Evolutionary conservation across 2,797 vertebrate genomes (phyloP).

Genomic region (Babyrousa celebensis): DNA sequence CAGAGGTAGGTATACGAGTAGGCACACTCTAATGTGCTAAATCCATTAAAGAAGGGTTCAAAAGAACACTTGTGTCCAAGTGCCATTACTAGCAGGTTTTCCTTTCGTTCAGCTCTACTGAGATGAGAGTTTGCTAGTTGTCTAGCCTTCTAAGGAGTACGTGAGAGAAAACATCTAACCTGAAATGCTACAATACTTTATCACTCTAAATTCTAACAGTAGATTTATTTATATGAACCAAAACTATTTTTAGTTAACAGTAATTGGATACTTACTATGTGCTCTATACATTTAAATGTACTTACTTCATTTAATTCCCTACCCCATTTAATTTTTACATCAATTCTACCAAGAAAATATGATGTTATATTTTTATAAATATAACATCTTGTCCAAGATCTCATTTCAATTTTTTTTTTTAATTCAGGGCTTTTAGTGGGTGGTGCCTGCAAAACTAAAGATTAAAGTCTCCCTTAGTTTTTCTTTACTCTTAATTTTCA

Average conservation of each 20-base stretch:
- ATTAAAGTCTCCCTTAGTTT: not conserved
- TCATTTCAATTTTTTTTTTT: not conserved
- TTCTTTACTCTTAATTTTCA: not conserved
- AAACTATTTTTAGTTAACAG: not conserved
- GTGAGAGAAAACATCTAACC: not conserved
- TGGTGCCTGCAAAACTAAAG: not conserved
- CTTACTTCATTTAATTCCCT: not conserved
- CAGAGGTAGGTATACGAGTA: not conserved
- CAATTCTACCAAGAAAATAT: not conserved
- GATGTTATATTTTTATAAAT: conserved; percentile 3
- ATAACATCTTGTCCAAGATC: not conserved
- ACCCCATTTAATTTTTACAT: not conserved
- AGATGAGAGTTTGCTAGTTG: not conserved
- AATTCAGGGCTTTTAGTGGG: not conserved
- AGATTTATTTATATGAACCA: not conserved
- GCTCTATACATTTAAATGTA: not conserved
- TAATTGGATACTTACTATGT: not conserved
- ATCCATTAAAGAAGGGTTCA: not conserved
- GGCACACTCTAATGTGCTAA: not conserved
- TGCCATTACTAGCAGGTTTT: not conserved
- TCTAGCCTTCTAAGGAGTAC: not conserved
- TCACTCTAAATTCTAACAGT: not conserved
- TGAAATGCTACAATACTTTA: not conserved
- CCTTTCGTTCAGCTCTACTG: not conserved
- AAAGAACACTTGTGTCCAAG: not conserved